phyloP scores from a whole-genome alignment of 1,140 invertebrate species.

The Mercenaria mercenaria region DNA sequence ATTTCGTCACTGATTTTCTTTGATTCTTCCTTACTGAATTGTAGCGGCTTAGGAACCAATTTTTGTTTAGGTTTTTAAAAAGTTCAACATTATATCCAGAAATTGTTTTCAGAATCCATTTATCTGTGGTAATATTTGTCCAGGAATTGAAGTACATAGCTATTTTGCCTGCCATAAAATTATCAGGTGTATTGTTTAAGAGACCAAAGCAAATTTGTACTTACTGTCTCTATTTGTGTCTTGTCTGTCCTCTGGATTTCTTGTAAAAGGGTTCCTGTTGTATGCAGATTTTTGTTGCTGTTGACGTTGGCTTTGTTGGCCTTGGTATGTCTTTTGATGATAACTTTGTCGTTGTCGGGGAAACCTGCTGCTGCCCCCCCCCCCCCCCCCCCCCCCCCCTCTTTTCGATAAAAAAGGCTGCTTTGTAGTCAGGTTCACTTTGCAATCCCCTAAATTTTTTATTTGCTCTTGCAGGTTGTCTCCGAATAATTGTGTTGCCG shows the following conservation, averaged over 20 bases:
- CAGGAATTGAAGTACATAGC: too few species aligned
- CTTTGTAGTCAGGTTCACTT: too few species aligned
- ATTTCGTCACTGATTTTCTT: too few species aligned
- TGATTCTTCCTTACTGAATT: too few species aligned
- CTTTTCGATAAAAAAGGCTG: too few species aligned
- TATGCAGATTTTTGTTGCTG: not conserved
- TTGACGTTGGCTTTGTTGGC: not conserved
- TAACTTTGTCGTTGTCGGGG: too few species aligned
- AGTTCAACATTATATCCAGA: slow-evolving; percentile 1
- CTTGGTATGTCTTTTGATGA: too few species aligned
- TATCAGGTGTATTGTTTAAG: not conserved
- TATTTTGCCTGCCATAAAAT: not conserved
- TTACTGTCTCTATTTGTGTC: not conserved
- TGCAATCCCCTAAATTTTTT: not conserved
- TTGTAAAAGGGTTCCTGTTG: not conserved
- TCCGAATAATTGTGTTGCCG: too few species aligned
- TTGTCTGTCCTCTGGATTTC: not conserved
- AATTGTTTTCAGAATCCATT: not conserved
- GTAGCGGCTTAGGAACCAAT: too few species aligned
- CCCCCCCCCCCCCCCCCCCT: too few species aligned
- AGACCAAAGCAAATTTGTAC: not conserved
- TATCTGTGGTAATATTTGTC: too few species aligned
- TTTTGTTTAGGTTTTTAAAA: not conserved
- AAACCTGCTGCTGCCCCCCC: too few species aligned
- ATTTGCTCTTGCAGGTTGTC: not conserved